Percentiles rank a stretch among this genome's conserved stretches.
phyloP scores from a whole-genome alignment of 37 sponge, comb jelly and placozoan genomes.

The Spongilla lacustris region DNA sequence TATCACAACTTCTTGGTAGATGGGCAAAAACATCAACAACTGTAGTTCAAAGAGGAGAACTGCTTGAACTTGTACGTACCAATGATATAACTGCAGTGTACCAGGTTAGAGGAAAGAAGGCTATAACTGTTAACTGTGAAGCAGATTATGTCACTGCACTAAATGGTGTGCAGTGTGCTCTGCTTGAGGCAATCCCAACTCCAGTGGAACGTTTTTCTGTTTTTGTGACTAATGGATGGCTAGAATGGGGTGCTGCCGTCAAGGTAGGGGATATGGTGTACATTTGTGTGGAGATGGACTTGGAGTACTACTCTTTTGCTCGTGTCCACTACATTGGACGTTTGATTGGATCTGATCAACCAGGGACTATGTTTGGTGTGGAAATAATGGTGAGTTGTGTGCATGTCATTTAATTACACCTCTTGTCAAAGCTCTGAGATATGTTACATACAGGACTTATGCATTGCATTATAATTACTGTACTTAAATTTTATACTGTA shows the following conservation, averaged over 20 bases:
- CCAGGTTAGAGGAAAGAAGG: not conserved
- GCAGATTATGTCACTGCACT: not conserved
- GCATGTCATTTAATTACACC: no score
- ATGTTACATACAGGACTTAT: no score
- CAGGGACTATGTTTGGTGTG: slow-evolving; percentile 48
- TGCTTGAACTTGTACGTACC: not conserved
- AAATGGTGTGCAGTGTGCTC: not conserved
- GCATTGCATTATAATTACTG: no score
- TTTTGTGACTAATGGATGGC: not conserved
- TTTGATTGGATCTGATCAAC: not conserved
- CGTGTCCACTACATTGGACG: slow-evolving; percentile 19
- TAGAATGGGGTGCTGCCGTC: slow-evolving; percentile 28
- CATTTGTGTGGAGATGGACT: not conserved
- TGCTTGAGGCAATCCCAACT: slow-evolving; percentile 26
- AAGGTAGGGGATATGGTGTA: slow-evolving; percentile 24
- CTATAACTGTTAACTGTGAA: not conserved
- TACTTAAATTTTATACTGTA: no score
- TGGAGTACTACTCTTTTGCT: not conserved
- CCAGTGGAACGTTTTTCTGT: slow-evolving; percentile 3
- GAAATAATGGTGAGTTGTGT: slow-evolving; percentile 40
- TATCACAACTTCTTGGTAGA: not conserved
- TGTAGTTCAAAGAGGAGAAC: not conserved
- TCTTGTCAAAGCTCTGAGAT: not conserved
- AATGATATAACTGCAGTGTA: no score
- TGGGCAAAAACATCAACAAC: not conserved